phyloP scores from a whole-genome alignment of 2,113 vertebrate genomes.

The Mus musculus region DNA sequence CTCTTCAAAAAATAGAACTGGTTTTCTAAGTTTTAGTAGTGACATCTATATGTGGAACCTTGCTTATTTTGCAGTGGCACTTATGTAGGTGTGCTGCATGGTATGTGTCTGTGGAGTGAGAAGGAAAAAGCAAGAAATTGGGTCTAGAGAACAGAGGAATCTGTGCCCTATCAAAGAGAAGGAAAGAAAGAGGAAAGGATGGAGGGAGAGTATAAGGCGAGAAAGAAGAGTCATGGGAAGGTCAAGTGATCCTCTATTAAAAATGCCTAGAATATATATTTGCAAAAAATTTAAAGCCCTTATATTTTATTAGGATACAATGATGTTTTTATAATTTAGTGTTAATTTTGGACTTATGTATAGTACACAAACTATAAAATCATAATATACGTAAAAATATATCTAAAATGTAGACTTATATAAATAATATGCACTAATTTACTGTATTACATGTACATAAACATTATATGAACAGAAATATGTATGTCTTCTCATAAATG shows the following conservation, averaged over 20 bases:
- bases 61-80: not conserved
- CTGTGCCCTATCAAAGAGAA: not conserved
- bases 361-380: no score
- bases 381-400: not conserved
- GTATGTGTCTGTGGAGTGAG: no score
- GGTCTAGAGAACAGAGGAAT: accelerated
- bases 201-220: not conserved
- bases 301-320: not conserved
- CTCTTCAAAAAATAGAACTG: no score
- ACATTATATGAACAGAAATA: not conserved
- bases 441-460: not conserved
- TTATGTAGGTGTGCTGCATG: no score
- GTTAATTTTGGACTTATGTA: not conserved
- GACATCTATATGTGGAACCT: not conserved
- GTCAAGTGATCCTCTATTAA: not conserved
- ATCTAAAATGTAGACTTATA: not conserved
- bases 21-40: not conserved
- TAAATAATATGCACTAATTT: not conserved
- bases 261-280: not conserved
- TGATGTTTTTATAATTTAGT: not conserved
- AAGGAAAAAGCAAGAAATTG: not conserved
- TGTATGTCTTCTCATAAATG: not conserved
- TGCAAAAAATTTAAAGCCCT: not conserved
- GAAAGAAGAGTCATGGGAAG: no score
- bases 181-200: not conserved